Conservation (phyloP, 2,888 invertebrate genomes). For the Lochmaea capreae region DNA sequence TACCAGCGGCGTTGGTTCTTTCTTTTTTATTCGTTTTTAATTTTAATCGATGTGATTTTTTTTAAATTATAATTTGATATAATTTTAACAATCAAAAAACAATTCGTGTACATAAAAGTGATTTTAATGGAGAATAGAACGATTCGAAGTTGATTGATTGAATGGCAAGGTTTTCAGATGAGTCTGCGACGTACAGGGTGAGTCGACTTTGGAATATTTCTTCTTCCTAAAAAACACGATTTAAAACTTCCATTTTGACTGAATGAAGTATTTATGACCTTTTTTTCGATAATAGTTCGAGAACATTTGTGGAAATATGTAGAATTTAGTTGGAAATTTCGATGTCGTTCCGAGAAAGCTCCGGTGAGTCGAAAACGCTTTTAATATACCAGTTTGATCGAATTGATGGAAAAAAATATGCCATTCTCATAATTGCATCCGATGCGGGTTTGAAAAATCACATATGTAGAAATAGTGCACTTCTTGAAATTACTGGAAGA, state of each 20-base stretch:
- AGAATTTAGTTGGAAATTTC: too few species aligned
- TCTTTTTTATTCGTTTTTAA: conserved; percentile 35
- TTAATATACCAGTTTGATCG: too few species aligned
- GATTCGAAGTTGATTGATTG: conserved; percentile 41
- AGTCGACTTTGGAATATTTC: conserved; percentile 38
- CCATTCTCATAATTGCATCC: not conserved
- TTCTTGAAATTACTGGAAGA: not conserved
- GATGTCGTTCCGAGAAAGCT: too few species aligned
- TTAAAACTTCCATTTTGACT: too few species aligned
- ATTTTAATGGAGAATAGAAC: conserved; percentile 30
- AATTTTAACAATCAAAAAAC: conserved; percentile 20
- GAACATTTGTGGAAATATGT: too few species aligned
- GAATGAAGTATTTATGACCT: too few species aligned
- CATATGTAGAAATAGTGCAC: not conserved
- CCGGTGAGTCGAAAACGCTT: too few species aligned
- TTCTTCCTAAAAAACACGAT: conserved; percentile 1
- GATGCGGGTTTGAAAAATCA: not conserved
- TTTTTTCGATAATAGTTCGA: too few species aligned
- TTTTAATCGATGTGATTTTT: conserved; percentile 47
- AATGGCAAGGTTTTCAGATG: conserved; percentile 41
- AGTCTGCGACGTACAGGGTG: conserved; percentile 31
- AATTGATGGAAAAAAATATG: conserved; percentile 13
- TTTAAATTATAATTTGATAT: conserved; percentile 33
- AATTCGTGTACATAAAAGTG: conserved; percentile 46
- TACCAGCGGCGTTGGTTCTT: conserved; percentile 20